A percentile compares a stretch with the other conserved stretches of the same genome.
phyloP scores from a whole-genome alignment of 2,113 vertebrate species.

The Phylloscopus trochilus region DNA sequence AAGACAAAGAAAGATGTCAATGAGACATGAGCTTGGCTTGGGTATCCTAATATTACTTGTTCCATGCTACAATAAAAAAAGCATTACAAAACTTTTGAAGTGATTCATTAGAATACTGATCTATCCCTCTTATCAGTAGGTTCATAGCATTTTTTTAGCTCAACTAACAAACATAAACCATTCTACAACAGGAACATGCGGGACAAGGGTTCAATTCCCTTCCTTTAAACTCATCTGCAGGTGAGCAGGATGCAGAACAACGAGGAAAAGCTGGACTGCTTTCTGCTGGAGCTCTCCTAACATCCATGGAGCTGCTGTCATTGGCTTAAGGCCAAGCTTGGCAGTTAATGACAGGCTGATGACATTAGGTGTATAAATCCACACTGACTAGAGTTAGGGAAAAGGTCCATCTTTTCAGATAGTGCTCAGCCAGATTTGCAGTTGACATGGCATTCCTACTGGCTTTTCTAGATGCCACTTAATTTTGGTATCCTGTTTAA shows the following conservation, averaged over 20 bases:
- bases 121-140: not conserved
- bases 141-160: not conserved
- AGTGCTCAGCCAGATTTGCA: slow-evolving; percentile 17
- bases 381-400: not conserved
- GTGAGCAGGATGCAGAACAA: not conserved
- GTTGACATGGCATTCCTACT: not conserved
- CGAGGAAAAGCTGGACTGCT: not conserved
- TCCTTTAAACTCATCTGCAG: not conserved
- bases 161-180: not conserved
- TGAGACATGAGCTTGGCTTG: not conserved
- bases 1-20: slow-evolving; percentile 1
- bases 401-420: not conserved
- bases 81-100: not conserved
- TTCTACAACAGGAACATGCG: not conserved
- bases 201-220: not conserved
- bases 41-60: slow-evolving; percentile 14
- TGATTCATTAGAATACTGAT: slow-evolving; percentile 6
- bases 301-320: slow-evolving; percentile 20
- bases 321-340: slow-evolving; percentile 30
- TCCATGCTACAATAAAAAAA: slow-evolving; percentile 9
- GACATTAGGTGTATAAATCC: slow-evolving; percentile 3
- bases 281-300: not conserved
- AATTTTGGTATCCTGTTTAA: not conserved
- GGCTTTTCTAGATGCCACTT: not conserved
- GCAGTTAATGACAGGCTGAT: slow-evolving; percentile 10